These are phyloP conservation scores for Cichlasoma orientale DNA, from an alignment of 2,797 vertebrate species.

Conservation along the genomic window DNA sequence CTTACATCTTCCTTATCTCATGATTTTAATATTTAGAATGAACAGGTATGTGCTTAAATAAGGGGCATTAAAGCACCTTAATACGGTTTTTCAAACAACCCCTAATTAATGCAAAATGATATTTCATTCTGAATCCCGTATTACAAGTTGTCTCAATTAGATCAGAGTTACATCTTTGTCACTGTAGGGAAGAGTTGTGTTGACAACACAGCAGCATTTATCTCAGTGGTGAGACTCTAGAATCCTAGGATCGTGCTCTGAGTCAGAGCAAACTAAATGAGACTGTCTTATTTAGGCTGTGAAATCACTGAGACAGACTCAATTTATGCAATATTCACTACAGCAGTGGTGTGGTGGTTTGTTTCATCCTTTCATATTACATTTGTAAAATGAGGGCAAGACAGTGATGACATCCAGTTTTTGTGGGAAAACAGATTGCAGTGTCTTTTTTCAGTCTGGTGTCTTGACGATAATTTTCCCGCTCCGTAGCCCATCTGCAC, in stretches of 20 bases:
- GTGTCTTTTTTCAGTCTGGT: slow-evolving; percentile 25
- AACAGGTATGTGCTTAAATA: neutral
- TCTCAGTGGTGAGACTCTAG: slow-evolving; percentile 33
- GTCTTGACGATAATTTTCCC: slow-evolving; percentile 23
- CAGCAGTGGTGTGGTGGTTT: slow-evolving; percentile 33
- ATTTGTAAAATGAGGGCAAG: slow-evolving; percentile 44
- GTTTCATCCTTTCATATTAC: slow-evolving; percentile 38
- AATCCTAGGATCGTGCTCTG: slow-evolving; percentile 40
- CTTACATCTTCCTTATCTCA: too few species aligned
- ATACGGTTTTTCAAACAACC: neutral
- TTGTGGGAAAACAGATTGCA: slow-evolving; percentile 38
- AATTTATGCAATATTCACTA: slow-evolving; percentile 56
- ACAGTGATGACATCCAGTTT: slow-evolving; percentile 52
- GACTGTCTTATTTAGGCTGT: slow-evolving; percentile 61
- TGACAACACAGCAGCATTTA: slow-evolving; percentile 38
- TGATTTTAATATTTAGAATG: neutral
- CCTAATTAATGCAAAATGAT: slow-evolving; percentile 5
- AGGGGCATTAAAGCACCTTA: neutral
- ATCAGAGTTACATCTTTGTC: slow-evolving; percentile 35
- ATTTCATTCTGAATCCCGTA: slow-evolving; percentile 23
- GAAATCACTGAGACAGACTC: slow-evolving; percentile 61
- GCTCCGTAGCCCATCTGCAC: neutral
- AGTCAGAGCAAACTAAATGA: slow-evolving; percentile 57
- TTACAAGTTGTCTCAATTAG: slow-evolving; percentile 43
- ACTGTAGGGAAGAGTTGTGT: slow-evolving; percentile 37